These are phyloP conservation scores for Euleptes europaea DNA, from an alignment of 2,113 vertebrate genomes.

Conservation along the genomic window DNA sequence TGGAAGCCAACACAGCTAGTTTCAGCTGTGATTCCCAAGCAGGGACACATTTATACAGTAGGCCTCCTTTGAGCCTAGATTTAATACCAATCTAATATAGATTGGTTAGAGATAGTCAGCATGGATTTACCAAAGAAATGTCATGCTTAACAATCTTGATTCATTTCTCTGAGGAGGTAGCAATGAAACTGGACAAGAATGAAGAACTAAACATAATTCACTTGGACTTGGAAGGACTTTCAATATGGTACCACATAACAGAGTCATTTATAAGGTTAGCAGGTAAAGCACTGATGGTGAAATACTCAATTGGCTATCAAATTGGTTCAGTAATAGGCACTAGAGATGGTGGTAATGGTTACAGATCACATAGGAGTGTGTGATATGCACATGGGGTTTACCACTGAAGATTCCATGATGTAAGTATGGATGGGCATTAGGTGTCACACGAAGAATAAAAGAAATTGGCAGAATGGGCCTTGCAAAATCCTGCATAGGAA, in stretches of 20 bases:
- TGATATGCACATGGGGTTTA: background rate
- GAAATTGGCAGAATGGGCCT: background rate
- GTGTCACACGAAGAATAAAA: background rate
- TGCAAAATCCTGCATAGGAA: background rate
- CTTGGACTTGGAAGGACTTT: constrained; percentile 66
- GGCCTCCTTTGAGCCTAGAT: constrained; percentile 47
- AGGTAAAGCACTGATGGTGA: constrained; percentile 57
- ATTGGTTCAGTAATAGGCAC: constrained; percentile 41
- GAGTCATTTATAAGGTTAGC: constrained; percentile 71
- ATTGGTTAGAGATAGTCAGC: constrained; percentile 68
- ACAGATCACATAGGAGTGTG: constrained; percentile 2
- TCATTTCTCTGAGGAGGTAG: constrained; percentile 63
- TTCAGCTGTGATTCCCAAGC: constrained; percentile 27
- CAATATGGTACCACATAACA: constrained; percentile 52
- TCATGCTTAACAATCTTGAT: constrained; percentile 59
- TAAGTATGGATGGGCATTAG: background rate
- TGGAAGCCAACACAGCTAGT: background rate
- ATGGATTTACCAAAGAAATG: constrained; percentile 60
- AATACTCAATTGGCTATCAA: constrained; percentile 54
- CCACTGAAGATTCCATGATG: constrained; percentile 3
- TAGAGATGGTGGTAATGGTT: constrained; percentile 30
- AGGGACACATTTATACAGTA: constrained; percentile 46
- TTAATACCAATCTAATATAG: constrained; percentile 55
- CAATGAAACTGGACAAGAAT: constrained; percentile 56
- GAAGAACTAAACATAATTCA: constrained; percentile 69